These are phyloP conservation scores for Drosophila mercatorum DNA, from an alignment of 2,888 invertebrate genomes.

Conservation along the genomic window DNA sequence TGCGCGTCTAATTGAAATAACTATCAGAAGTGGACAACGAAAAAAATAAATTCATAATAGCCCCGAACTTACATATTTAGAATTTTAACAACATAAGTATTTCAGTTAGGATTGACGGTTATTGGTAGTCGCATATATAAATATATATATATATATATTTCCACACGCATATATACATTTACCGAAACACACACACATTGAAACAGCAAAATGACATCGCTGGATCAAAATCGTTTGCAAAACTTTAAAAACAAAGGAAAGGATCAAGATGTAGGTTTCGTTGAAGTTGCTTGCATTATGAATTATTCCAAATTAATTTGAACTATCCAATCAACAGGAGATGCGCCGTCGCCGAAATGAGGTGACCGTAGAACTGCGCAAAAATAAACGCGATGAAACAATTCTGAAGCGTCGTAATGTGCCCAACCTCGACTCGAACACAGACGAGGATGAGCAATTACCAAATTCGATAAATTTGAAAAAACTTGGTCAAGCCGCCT, in stretches of 20 bases:
- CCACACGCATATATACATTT: neutral
- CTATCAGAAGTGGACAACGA: conserved; percentile 42
- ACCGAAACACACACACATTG: conserved; percentile 18
- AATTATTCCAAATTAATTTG: neutral
- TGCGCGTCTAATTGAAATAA: conserved; percentile 54
- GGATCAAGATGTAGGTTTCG: conserved; percentile 96
- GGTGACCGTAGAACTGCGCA: conserved; percentile 97
- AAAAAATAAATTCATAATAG: conserved; percentile 8
- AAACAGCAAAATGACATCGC: conserved; percentile 76
- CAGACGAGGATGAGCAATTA: conserved; percentile 91
- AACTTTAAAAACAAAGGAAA: conserved; percentile 99
- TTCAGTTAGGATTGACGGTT: conserved; percentile 44
- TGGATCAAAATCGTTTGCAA: conserved; percentile 90
- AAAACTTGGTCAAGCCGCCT: conserved; percentile 94
- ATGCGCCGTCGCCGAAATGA: conserved; percentile 98
- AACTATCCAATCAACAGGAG: conserved; percentile 87
- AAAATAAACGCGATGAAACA: conserved; percentile 99
- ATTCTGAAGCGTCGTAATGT: conserved; percentile 98
- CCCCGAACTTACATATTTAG: conserved; percentile 16
- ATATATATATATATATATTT: neutral
- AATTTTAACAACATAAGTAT: conserved; percentile 21
- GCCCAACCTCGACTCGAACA: conserved; percentile 92
- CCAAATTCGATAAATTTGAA: conserved; percentile 89
- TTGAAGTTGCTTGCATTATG: neutral
- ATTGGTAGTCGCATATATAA: conserved; percentile 18